Evolutionary conservation across 1,140 invertebrate genomes (phyloP), one percentile per base, ranked within the genome.

Genomic region (Drosophila fuyamai): DNA sequence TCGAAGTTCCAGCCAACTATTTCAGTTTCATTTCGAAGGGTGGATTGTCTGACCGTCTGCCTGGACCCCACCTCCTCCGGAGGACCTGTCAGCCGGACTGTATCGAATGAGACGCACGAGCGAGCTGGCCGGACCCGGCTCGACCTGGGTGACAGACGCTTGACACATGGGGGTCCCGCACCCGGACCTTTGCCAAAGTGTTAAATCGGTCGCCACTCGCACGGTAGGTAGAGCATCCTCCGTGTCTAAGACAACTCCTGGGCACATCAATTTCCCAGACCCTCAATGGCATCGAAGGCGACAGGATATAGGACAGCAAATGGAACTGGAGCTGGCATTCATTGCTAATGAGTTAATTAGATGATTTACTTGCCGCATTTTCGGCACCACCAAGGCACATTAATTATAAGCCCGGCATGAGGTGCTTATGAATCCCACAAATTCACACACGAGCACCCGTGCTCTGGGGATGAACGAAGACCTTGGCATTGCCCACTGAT

Each of bases 311-410:
- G 46, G 54, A 23, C 35, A 29, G 41, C 29, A 36, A 43, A 43
- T 43, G 35, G 38, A 70, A 68, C 35, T 27, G 62, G 7, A 55
- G 40, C 38, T 46, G 40, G 48, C 48, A 71, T 72, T 88, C 67
- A 46, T 35, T 57, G 68, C 61, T 80, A 80, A 89, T 89, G 80
- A 84, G 84, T 89, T 88, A 88, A 88, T 88, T 89, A 88, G 67
- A 66, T 74, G 80, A 88, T 89, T 88, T 84, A 78, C 68, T 51
- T 80, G 76, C 51, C 62, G 59, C 73, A 74, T 70, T 81, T 81
- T 71, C 47, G 65, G 55, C 61, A 54, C 68, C 77, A 76, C 79
- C 68, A 72, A 18, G 32, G 47, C 65, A 57, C 66, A 86, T 86
- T 79, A 88, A 88, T 88, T 82, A 79, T 75, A 73, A 35, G 54